Percentiles rank a stretch among this genome's conserved stretches.
Conservation (phyloP, 2,888 invertebrate genomes). For the Melinopterus prodromus region DNA sequence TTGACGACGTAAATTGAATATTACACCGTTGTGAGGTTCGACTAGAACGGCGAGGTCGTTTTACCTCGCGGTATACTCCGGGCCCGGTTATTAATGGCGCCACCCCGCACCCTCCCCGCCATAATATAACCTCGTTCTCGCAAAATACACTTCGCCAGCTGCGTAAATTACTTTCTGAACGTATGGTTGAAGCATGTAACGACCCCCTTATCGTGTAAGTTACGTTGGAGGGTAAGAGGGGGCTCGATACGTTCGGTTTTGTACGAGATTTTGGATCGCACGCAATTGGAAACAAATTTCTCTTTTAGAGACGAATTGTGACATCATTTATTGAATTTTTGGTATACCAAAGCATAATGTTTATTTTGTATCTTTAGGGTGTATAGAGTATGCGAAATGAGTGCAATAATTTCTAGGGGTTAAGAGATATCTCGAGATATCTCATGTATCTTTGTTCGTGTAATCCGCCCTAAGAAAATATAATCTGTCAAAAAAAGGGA, state of each 20-base stretch:
- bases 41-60: not conserved
- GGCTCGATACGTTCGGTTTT: not conserved
- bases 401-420: too few species aligned
- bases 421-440: too few species aligned
- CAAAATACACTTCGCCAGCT: not conserved
- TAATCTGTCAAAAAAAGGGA: too few species aligned
- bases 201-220: not conserved
- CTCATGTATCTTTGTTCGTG: too few species aligned
- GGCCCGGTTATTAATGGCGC: not conserved
- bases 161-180: slow-evolving; percentile 4
- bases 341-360: too few species aligned
- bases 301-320: not conserved
- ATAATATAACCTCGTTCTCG: not conserved
- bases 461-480: too few species aligned
- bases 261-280: not conserved
- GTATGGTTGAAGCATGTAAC: not conserved
- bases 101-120: not conserved
- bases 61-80: not conserved
- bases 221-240: not conserved
- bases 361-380: too few species aligned
- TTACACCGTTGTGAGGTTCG: not conserved
- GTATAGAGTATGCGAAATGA: too few species aligned
- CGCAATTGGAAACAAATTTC: not conserved
- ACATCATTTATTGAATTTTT: too few species aligned
- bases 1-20: not conserved